Evolutionary conservation across 2,888 invertebrate genomes (phyloP).

Genomic region (Tipula vernalis): DNA sequence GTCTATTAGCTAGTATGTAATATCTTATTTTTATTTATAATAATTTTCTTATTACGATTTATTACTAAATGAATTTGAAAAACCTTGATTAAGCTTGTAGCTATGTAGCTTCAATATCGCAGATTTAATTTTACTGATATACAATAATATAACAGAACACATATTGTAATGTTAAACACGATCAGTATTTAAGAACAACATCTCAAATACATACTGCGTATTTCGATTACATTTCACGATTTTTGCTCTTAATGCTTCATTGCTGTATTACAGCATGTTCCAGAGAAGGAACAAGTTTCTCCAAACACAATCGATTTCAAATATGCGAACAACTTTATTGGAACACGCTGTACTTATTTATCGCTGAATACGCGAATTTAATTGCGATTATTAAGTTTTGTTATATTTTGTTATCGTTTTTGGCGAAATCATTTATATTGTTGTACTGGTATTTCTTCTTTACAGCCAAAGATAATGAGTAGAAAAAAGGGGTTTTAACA

Average conservation of each 20-base stretch:
- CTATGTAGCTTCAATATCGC: not conserved
- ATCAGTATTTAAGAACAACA: no score
- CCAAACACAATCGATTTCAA: no score
- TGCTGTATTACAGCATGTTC: no score
- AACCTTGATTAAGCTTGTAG: not conserved
- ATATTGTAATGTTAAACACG: not conserved
- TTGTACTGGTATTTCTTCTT: not conserved
- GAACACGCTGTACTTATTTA: no score
- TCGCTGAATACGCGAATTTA: not conserved
- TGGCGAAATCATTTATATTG: not conserved
- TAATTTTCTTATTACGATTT: not conserved
- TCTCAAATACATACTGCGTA: no score
- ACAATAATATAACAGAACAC: not conserved
- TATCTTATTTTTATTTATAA: not conserved
- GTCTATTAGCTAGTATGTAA: no score
- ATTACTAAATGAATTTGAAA: not conserved
- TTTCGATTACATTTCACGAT: no score
- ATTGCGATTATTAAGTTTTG: not conserved
- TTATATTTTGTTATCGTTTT: not conserved
- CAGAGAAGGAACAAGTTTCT: no score
- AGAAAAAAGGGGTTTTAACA: no score
- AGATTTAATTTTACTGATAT: no score
- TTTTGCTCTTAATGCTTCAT: no score
- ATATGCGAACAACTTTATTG: no score
- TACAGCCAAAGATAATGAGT: not conserved